Base-by-base conservation (phyloP, 1,140 invertebrate genomes). In the Phenacoccus solenopsis region DNA sequence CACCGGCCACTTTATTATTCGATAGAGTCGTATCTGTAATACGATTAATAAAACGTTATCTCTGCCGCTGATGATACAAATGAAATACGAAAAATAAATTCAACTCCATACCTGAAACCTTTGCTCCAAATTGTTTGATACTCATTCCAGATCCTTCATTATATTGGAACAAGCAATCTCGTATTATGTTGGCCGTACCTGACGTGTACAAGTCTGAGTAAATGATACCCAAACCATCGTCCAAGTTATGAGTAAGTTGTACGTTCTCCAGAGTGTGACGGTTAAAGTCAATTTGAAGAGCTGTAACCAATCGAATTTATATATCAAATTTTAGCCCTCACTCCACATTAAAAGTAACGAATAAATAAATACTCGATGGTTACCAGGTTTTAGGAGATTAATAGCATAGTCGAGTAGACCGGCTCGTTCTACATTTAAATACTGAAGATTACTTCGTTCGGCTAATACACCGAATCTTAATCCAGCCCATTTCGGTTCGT, bases 201-300 rank as follows among this genome's bases (percentile, higher is more conserved):
- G 90, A 86, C 1, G 88, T 88, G 79, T 91, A 94, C 32, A 95
- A 85, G 78, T 96, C 91, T 0, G 91, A 91, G 77, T 94, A 96
- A 21, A 94, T 79, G 32, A 96, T 84, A 13, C 92, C 93, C 16
- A 96, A 78, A 0, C 94, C 94, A 78, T 95, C 91, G 76, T 93
- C 88, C 27, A 88, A 85, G 78, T 95, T 96, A 73, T 92, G 86
- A 0, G 84, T 80, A 1, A 96, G 81, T 74, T 85, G 84, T 3
- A 96, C 84, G 73, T 90, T 90, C 76, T 94, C 89, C 72, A 98
- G 82, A 25, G 90, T 88, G 76, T 98, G 95, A 69, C 91, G 86
- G 68, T 94, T 91, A 79, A 98, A 96, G 80, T 99, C 97, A 70
- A 98, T 90, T 81, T 97, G 94, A 1, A 99, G 78, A 0, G 96